Evolutionary conservation across 1,140 invertebrate species (phyloP).

Genomic region (Palaemon carinicauda): DNA sequence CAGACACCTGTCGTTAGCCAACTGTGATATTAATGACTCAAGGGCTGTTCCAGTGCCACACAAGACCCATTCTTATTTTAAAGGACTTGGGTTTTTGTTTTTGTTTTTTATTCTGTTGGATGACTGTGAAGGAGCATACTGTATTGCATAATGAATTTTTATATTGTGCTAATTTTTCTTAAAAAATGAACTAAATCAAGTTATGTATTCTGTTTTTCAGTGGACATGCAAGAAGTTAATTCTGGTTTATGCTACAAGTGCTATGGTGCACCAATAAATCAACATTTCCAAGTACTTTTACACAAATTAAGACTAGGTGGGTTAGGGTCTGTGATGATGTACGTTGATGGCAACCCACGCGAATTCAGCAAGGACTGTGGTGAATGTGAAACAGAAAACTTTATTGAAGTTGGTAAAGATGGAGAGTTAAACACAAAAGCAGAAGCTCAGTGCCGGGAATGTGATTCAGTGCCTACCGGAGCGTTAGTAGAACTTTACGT

Average conservation of each 20-base stretch:
- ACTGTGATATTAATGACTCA: too few relatives aligned
- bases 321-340: slow-evolving; percentile 32
- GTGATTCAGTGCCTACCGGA: not conserved
- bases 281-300: not conserved
- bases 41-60: too few relatives aligned
- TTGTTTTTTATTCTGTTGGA: too few relatives aligned
- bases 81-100: too few relatives aligned
- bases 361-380: slow-evolving; percentile 23
- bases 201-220: not conserved
- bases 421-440: not conserved
- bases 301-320: slow-evolving; percentile 9
- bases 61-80: too few relatives aligned
- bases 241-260: not conserved
- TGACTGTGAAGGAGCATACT: too few relatives aligned
- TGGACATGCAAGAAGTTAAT: slow-evolving; percentile 17
- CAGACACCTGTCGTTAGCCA: too few relatives aligned
- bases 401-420: not conserved
- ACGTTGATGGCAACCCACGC: not conserved
- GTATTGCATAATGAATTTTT: too few relatives aligned
- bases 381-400: not conserved
- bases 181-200: not conserved
- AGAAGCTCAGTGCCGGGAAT: slow-evolving; percentile 14
- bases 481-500: slow-evolving; percentile 38
- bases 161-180: not conserved
- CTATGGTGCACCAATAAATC: not conserved